Evolutionary conservation across 1,140 invertebrate genomes (phyloP).

Genomic region (Lepidurus packardi): DNA sequence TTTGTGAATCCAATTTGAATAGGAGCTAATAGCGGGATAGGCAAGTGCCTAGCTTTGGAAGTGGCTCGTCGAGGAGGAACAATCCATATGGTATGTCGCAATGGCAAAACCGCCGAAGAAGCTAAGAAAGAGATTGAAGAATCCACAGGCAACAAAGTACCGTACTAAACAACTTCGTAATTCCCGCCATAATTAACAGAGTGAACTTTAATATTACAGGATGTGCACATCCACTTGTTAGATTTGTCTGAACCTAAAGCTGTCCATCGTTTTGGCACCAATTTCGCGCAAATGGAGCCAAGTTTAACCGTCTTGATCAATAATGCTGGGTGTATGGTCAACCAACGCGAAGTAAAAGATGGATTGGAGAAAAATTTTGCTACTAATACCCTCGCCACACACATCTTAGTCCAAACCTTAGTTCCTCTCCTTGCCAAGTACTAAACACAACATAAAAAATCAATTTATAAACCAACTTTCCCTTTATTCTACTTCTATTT

Average conservation of each 20-base stretch:
- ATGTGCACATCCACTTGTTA: slow-evolving; percentile 47
- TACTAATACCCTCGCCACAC: slow-evolving; percentile 49
- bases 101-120: slow-evolving; percentile 38
- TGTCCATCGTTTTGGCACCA: slow-evolving; percentile 45
- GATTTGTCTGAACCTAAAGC: slow-evolving; percentile 47
- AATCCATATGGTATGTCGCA: slow-evolving; percentile 50
- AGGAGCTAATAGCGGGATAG: slow-evolving; percentile 50
- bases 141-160: slow-evolving; percentile 43
- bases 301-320: slow-evolving; percentile 49
- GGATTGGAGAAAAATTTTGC: slow-evolving; percentile 52
- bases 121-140: slow-evolving; percentile 44
- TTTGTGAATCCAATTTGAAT: slow-evolving; percentile 33
- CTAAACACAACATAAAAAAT: slow-evolving; percentile 4
- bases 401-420: slow-evolving; percentile 46
- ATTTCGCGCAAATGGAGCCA: slow-evolving; percentile 44
- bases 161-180: not conserved
- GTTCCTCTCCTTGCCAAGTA: slow-evolving; percentile 39
- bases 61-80: slow-evolving; percentile 45
- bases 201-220: slow-evolving; percentile 39
- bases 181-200: not conserved
- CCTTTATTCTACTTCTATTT: slow-evolving; percentile 24
- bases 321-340: slow-evolving; percentile 52
- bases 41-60: slow-evolving; percentile 41
- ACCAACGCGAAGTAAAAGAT: slow-evolving; percentile 43
- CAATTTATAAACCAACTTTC: slow-evolving; percentile 14